Evolutionary conservation across 2,113 vertebrate genomes (phyloP).

Genomic region (Cololabis saira): DNA sequence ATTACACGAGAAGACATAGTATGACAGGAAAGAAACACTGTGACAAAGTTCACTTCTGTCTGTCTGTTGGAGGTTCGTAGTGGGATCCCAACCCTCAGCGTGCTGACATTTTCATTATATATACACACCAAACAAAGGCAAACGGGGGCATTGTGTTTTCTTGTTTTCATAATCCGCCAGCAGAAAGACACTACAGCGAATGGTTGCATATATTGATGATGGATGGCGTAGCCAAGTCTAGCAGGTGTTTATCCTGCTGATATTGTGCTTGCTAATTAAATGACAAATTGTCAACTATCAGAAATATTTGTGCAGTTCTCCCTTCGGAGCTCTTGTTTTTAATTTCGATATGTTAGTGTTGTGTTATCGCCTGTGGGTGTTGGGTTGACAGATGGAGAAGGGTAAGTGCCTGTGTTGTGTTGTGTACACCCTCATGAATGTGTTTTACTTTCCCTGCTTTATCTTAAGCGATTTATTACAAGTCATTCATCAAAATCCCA

Average conservation of each 20-base stretch:
- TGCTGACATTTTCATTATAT: conserved; percentile 9
- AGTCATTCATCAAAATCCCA: conserved; percentile 9
- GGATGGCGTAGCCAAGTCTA: conserved; percentile 42
- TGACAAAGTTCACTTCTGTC: conserved; percentile 48
- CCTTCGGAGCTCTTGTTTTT: not conserved
- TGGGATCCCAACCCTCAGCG: conserved; percentile 26
- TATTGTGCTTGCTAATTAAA: conserved; percentile 60
- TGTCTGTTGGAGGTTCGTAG: conserved; percentile 15
- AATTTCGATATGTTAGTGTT: conserved; percentile 10
- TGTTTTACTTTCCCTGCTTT: not conserved
- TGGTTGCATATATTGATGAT: conserved; percentile 58
- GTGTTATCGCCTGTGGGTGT: conserved; percentile 7
- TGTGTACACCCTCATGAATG: not conserved
- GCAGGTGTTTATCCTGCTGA: conserved; percentile 42
- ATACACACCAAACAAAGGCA: conserved; percentile 52
- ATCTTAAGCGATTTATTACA: not conserved
- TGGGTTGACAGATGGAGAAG: not conserved
- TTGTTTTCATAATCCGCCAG: conserved; percentile 47
- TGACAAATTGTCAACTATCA: conserved; percentile 52
- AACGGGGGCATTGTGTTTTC: conserved; percentile 30
- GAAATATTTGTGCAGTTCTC: conserved; percentile 32
- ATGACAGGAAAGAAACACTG: conserved; percentile 12
- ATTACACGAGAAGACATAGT: conserved; percentile 25
- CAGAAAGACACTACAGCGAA: conserved; percentile 52
- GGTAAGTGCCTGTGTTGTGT: not conserved